These are phyloP conservation scores for Drosophila guanche DNA, from an alignment of 1,140 invertebrate genomes.

Conservation along the genomic window DNA sequence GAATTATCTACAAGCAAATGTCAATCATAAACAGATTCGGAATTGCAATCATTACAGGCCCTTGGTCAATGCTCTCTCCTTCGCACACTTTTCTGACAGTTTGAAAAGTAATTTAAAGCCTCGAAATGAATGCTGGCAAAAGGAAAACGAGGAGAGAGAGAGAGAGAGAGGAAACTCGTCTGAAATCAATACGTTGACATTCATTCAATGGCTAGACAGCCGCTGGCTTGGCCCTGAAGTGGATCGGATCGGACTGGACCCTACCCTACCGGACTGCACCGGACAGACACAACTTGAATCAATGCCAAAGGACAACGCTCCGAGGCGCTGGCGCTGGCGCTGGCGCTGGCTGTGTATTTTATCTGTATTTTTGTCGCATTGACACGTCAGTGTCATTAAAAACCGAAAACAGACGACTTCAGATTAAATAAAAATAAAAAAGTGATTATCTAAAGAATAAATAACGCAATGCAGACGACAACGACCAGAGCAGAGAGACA, in stretches of 20 bases:
- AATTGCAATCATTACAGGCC: constrained; percentile 22
- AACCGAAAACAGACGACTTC: constrained; percentile 47
- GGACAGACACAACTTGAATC: constrained; percentile 48
- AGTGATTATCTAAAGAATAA: constrained; percentile 71
- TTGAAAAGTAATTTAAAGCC: constrained; percentile 71
- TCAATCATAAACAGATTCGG: constrained; percentile 68
- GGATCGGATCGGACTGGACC: constrained; percentile 34
- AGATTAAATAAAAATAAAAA: constrained; percentile 81
- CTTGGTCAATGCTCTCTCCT: not conserved
- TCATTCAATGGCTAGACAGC: constrained; percentile 69
- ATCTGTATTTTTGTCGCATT: constrained; percentile 67
- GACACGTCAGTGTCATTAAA: constrained; percentile 76
- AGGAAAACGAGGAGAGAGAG: constrained; percentile 30
- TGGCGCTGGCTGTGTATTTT: constrained; percentile 8
- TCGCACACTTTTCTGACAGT: constrained; percentile 24
- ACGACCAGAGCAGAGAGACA: constrained; percentile 19
- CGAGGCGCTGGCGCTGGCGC: not conserved
- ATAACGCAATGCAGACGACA: constrained; percentile 62
- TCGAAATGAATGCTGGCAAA: constrained; percentile 28
- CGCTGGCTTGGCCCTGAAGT: constrained; percentile 59
- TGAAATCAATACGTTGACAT: constrained; percentile 73
- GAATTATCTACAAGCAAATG: constrained; percentile 21
- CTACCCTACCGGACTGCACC: too few relatives aligned
- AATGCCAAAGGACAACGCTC: constrained; percentile 65
- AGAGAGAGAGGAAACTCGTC: constrained; percentile 23